Percentiles rank a stretch among this genome's conserved stretches.
Evolutionary conservation across 2,797 vertebrate genomes (phyloP).

Genomic region (Todus mexicanus): DNA sequence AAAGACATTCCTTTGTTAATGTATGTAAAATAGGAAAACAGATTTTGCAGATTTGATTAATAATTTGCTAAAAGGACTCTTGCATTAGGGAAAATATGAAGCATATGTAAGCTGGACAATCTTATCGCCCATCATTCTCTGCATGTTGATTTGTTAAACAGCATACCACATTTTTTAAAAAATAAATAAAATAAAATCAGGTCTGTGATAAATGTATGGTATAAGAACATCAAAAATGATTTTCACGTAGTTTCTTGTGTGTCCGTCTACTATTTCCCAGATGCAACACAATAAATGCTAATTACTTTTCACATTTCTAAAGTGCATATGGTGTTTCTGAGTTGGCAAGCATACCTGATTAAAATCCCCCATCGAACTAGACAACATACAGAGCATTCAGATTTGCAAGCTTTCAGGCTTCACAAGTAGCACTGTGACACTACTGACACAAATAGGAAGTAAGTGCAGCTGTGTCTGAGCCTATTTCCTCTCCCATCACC

Average conservation of each 20-base stretch:
- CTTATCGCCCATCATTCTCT: background rate
- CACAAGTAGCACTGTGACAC: background rate
- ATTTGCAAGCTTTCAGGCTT: background rate
- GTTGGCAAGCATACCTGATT: background rate
- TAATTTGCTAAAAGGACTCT: background rate
- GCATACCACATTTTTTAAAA: background rate
- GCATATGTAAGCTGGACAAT: background rate
- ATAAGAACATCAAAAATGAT: background rate
- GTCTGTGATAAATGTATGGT: background rate
- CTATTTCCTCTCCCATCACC: background rate
- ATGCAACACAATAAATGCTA: background rate
- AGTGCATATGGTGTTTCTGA: background rate
- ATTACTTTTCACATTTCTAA: background rate
- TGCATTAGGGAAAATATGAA: background rate
- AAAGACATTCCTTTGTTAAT: background rate
- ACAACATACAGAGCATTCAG: background rate
- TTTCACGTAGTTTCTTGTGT: background rate
- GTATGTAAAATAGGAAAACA: background rate
- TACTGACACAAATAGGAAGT: background rate
- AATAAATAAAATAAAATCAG: background rate
- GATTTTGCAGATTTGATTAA: background rate
- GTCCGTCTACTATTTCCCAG: background rate
- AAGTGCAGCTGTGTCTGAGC: background rate
- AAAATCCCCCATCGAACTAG: background rate
- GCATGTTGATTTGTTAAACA: background rate